Evolutionary conservation across 2,888 invertebrate genomes (phyloP).

Genomic region (Megamerina dolium): DNA sequence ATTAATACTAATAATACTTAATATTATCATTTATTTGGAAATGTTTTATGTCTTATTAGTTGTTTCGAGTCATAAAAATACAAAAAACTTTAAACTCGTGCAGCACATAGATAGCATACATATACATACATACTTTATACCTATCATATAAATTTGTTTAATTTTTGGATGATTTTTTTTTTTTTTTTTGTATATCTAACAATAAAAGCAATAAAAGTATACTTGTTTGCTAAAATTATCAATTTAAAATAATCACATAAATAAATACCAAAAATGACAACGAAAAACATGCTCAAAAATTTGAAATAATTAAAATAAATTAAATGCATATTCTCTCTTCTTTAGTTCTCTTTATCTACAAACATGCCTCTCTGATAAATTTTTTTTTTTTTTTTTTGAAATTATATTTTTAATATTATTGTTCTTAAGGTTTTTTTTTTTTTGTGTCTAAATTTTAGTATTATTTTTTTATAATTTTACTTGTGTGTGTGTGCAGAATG

Average conservation of each 20-base stretch:
- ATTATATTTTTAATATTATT: not conserved
- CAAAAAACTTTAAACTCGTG: constrained; percentile 9
- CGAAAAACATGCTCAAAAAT: not conserved
- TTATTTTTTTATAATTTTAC: no score
- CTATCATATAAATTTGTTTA: not conserved
- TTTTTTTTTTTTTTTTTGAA: not conserved
- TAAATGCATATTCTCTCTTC: constrained; percentile 9
- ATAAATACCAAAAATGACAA: constrained; percentile 14
- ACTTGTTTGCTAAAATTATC: constrained; percentile 27
- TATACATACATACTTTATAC: no score
- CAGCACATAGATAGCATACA: no score
- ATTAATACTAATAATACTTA: no score
- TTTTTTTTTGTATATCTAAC: not conserved
- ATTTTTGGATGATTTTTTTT: not conserved
- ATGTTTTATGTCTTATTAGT: no score
- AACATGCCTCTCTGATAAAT: no score
- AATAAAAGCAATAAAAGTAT: constrained; percentile 8
- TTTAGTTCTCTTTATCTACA: constrained; percentile 1
- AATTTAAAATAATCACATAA: constrained; percentile 25
- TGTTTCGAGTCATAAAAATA: no score
- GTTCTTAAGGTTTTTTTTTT: not conserved
- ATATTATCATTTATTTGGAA: no score
- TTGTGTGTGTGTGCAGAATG: no score
- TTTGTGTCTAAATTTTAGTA: no score
- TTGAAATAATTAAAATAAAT: constrained; percentile 13